These are phyloP conservation scores for Bubo scandiacus DNA, from an alignment of 2,113 vertebrate species.

Conservation along the genomic window DNA sequence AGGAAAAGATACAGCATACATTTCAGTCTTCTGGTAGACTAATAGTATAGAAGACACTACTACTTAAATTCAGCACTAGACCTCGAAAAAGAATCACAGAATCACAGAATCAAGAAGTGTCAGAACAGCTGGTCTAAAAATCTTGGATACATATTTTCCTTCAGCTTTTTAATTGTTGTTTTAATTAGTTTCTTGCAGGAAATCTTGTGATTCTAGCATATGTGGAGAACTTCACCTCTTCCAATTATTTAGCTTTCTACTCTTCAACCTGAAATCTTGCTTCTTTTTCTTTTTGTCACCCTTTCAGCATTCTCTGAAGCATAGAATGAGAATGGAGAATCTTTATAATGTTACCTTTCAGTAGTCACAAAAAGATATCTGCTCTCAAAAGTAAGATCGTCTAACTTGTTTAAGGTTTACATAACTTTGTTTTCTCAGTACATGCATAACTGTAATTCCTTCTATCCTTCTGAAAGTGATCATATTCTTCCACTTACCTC, in stretches of 20 bases:
- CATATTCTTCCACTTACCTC: background rate
- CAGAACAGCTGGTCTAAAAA: background rate
- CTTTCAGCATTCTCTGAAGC: background rate
- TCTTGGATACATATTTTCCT: background rate
- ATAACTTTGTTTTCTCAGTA: background rate
- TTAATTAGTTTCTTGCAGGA: background rate
- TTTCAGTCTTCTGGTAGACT: background rate
- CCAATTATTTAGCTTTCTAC: background rate
- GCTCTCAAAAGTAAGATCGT: background rate
- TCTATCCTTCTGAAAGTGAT: background rate
- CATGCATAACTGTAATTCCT: background rate
- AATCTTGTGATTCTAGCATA: background rate
- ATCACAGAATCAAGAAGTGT: background rate
- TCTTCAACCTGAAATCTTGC: background rate
- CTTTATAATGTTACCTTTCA: background rate
- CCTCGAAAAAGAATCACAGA: background rate
- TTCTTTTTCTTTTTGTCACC: background rate
- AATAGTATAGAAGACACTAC: background rate
- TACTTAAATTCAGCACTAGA: background rate
- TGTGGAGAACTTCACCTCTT: background rate
- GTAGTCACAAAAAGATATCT: background rate
- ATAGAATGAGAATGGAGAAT: background rate
- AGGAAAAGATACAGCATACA: background rate
- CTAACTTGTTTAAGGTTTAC: background rate
- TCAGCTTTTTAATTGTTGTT: background rate